These are phyloP conservation scores for Malurus splendens DNA, from an alignment of 2,797 vertebrate species.

Conservation along the genomic window DNA sequence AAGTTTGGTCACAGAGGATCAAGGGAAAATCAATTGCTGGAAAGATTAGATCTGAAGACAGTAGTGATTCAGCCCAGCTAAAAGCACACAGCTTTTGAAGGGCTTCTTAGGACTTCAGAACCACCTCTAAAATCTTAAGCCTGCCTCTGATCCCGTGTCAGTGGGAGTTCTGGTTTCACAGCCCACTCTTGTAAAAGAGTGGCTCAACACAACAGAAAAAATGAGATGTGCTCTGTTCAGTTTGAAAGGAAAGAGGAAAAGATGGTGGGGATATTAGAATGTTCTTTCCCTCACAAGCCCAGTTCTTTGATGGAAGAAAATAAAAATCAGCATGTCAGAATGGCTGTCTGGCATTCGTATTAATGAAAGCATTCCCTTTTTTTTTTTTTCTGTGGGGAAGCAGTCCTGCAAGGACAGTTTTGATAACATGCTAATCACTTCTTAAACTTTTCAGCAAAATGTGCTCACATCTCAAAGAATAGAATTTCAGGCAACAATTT, in stretches of 20 bases:
- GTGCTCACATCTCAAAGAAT: background rate
- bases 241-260: background rate
- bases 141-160: conserved; percentile 15
- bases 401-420: background rate
- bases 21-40: conserved; percentile 43
- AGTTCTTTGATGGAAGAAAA: background rate
- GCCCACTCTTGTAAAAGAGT: background rate
- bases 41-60: conserved; percentile 48
- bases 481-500: background rate
- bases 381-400: background rate
- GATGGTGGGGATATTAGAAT: background rate
- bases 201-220: conserved; percentile 16
- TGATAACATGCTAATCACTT: background rate
- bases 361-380: background rate
- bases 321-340: background rate
- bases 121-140: conserved; percentile 39
- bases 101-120: conserved; percentile 45
- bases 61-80: conserved; percentile 4
- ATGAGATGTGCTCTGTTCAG: background rate
- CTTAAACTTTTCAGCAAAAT: background rate
- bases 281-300: background rate
- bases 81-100: conserved; percentile 25
- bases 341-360: background rate
- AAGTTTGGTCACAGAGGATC: conserved; percentile 26
- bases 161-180: conserved; percentile 34